Evolutionary conservation across 2,888 invertebrate species (phyloP).

Genomic region (Ophioninae sp.): DNA sequence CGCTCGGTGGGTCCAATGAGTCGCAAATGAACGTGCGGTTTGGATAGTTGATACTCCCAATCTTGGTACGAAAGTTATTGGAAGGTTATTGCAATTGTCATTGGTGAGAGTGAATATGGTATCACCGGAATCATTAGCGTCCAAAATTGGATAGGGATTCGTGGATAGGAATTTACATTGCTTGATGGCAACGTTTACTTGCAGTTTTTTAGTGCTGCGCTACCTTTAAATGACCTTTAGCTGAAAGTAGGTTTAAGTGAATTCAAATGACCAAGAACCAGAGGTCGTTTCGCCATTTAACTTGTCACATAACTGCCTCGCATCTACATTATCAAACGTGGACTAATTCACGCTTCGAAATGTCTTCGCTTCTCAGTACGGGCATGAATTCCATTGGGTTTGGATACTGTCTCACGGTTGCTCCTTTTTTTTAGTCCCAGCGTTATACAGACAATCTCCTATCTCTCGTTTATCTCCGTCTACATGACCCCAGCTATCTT

Average conservation of each 20-base stretch:
- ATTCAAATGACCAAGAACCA: too few relatives aligned
- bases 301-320: too few relatives aligned
- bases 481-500: constrained; percentile 28
- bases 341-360: neutral
- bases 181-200: too few relatives aligned
- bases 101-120: too few relatives aligned
- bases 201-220: too few relatives aligned
- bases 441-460: neutral
- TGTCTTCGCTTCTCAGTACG: neutral
- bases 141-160: too few relatives aligned
- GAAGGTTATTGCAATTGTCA: neutral
- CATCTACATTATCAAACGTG: neutral
- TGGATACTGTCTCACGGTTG: neutral
- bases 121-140: too few relatives aligned
- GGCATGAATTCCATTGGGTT: neutral
- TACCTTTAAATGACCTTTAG: too few relatives aligned
- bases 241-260: too few relatives aligned
- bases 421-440: neutral
- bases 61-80: neutral
- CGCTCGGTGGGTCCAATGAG: neutral
- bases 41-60: neutral
- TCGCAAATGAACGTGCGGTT: neutral
- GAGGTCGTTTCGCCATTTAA: too few relatives aligned
- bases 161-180: too few relatives aligned
- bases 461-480: constrained; percentile 10